phyloP scores from a whole-genome alignment of 2,888 invertebrate genomes.

The Zygothrica quintamaculata region DNA sequence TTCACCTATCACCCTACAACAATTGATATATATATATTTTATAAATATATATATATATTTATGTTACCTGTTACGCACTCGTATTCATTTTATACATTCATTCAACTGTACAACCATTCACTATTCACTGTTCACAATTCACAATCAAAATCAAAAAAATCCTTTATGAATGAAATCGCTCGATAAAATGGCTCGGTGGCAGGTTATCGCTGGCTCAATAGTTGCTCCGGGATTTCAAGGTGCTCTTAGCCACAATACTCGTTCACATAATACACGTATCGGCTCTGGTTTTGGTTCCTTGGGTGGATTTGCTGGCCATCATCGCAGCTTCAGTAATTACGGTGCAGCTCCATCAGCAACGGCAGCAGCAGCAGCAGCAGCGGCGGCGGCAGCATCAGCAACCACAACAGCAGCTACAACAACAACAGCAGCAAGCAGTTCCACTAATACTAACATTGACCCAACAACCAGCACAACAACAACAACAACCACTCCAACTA shows the following conservation, averaged over 20 bases:
- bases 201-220: constrained; percentile 84
- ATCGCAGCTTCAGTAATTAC: constrained; percentile 58
- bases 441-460: constrained; percentile 9
- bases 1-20: background rate
- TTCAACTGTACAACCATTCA: constrained; percentile 5
- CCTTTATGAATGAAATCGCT: constrained; percentile 35
- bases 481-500: constrained; percentile 39
- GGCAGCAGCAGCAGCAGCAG: constrained; percentile 41
- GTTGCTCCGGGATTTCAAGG: constrained; percentile 83
- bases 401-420: constrained; percentile 44
- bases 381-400: constrained; percentile 38
- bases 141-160: no score
- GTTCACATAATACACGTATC: constrained; percentile 79
- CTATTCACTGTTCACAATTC: constrained; percentile 17
- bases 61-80: no score
- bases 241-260: constrained; percentile 82
- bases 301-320: constrained; percentile 48
- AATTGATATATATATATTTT: no score
- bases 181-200: constrained; percentile 36
- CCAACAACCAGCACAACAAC: constrained; percentile 33
- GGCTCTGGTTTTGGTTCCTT: constrained; percentile 52
- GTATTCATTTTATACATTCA: no score
- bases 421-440: constrained; percentile 23
- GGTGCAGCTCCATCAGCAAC: constrained; percentile 47
- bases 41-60: no score